Conservation (phyloP, 2,113 vertebrate species). For the Blennius ocellaris region DNA sequence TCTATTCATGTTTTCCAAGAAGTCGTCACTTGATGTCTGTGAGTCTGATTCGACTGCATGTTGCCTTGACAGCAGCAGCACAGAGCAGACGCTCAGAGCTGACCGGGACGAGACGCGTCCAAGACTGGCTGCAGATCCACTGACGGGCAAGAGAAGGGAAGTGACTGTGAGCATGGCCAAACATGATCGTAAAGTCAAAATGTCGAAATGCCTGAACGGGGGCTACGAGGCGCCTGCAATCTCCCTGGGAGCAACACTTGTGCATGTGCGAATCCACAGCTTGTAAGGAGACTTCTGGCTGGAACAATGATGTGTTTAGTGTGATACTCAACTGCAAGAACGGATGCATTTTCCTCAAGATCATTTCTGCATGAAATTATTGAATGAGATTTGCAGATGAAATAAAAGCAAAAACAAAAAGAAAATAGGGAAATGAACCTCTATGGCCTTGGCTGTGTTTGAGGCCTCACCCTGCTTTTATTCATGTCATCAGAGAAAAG, state of each 20-base stretch:
- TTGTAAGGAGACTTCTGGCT: background rate
- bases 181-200: conserved; percentile 43
- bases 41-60: conserved; percentile 46
- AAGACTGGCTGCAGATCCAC: conserved; percentile 36
- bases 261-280: background rate
- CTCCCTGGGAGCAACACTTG: conserved; percentile 27
- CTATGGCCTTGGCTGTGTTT: conserved; percentile 22
- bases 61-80: conserved; percentile 67
- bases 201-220: conserved; percentile 19
- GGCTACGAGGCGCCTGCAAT: conserved; percentile 34
- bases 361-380: conserved; percentile 1
- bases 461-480: conserved; percentile 18
- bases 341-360: background rate
- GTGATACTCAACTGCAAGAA: background rate
- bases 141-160: conserved; percentile 21
- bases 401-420: background rate
- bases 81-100: conserved; percentile 44
- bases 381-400: background rate
- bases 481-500: conserved; percentile 12
- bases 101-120: conserved; percentile 25
- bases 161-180: conserved; percentile 36
- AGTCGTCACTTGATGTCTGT: conserved; percentile 57
- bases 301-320: background rate
- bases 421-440: conserved; percentile 21
- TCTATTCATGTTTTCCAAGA: conserved; percentile 45